Evolutionary conservation across 2,797 vertebrate species (phyloP).

Genomic region (Microhierax caerulescens): DNA sequence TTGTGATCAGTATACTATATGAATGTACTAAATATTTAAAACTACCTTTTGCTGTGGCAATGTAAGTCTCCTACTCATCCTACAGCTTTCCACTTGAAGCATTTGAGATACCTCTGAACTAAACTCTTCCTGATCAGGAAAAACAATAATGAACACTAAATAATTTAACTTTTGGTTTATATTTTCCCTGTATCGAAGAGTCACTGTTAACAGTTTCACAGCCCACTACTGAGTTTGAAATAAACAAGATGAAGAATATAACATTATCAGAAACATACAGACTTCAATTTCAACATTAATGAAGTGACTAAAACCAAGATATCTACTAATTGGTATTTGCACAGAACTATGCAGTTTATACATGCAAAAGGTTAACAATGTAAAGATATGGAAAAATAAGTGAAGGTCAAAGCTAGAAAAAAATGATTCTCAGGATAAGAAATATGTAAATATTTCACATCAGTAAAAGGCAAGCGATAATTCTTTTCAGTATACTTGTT

Average conservation of each 20-base stretch:
- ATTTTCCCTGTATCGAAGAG: neutral
- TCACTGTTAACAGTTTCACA: neutral
- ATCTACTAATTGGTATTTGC: neutral
- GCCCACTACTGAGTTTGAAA: neutral
- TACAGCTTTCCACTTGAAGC: neutral
- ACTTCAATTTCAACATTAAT: neutral
- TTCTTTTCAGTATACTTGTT: neutral
- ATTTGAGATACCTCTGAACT: neutral
- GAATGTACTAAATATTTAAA: neutral
- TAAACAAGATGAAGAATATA: neutral
- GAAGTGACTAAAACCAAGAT: neutral
- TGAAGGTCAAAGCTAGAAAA: neutral
- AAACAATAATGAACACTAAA: neutral
- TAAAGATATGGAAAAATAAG: neutral
- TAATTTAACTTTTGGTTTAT: neutral
- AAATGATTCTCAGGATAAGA: neutral
- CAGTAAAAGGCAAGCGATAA: neutral
- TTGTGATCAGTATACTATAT: neutral
- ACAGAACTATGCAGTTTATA: neutral
- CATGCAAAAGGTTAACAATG: neutral
- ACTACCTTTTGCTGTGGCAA: neutral
- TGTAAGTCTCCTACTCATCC: neutral
- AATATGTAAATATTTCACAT: neutral
- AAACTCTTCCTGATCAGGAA: neutral
- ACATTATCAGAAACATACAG: neutral